Conservation (phyloP, 2,888 invertebrate genomes). For the Macrophya alboannulata region DNA sequence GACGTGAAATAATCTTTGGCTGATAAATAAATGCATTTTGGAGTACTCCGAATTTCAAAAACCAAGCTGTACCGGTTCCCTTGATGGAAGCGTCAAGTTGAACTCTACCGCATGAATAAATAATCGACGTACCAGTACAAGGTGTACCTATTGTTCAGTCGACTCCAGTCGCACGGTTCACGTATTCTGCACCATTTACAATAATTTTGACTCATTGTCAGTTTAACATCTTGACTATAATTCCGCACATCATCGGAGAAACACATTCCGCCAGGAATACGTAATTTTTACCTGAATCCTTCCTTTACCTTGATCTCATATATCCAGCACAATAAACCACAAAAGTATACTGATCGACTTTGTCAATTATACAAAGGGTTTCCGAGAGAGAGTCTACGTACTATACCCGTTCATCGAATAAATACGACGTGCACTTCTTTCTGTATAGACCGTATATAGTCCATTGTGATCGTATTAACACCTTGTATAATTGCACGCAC, state of each 20-base stretch:
- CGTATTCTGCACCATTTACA: not conserved
- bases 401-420: constrained; percentile 5
- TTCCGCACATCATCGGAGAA: not conserved
- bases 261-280: not conserved
- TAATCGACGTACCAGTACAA: not conserved
- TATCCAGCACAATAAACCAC: not conserved
- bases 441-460: not conserved
- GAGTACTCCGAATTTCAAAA: too few species aligned
- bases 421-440: not conserved
- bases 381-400: not conserved
- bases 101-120: too few species aligned
- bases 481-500: constrained; percentile 77
- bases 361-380: not conserved
- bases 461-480: constrained; percentile 79
- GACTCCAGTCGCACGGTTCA: not conserved
- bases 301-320: not conserved
- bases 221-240: not conserved
- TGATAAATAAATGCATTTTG: too few species aligned
- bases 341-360: not conserved
- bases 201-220: not conserved
- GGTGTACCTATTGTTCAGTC: not conserved
- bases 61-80: too few species aligned
- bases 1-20: too few species aligned
- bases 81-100: not conserved
- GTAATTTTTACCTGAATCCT: constrained; percentile 6